phyloP scores from a whole-genome alignment of 2,797 vertebrate species.

The Leptoclinus maculatus region DNA sequence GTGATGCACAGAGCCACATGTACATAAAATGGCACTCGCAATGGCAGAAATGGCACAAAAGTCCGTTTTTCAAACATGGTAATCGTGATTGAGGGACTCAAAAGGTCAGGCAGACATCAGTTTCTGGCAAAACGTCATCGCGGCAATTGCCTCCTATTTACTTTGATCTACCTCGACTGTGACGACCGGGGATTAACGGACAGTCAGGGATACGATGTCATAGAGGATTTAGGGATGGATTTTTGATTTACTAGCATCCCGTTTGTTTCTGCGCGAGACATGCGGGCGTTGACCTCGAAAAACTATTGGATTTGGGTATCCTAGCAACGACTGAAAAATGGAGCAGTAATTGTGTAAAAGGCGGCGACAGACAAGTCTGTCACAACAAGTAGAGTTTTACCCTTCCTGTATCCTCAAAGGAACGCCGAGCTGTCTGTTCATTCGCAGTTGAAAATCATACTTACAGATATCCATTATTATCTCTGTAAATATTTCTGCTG shows the following conservation, averaged over 20 bases:
- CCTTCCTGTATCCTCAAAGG: slow-evolving; percentile 52
- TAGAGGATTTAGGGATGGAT: slow-evolving; percentile 69
- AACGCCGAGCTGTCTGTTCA: slow-evolving; percentile 36
- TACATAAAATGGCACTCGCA: slow-evolving; percentile 9
- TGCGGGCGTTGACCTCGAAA: slow-evolving; percentile 62
- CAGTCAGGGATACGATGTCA: slow-evolving; percentile 62
- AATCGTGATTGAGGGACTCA: slow-evolving; percentile 23
- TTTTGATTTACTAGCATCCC: slow-evolving; percentile 66
- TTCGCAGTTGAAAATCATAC: slow-evolving; percentile 36
- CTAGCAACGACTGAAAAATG: slow-evolving; percentile 69
- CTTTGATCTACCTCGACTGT: slow-evolving; percentile 70
- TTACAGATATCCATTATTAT: slow-evolving; percentile 15
- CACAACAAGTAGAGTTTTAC: slow-evolving; percentile 63
- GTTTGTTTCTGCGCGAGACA: slow-evolving; percentile 67
- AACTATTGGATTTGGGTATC: slow-evolving; percentile 70
- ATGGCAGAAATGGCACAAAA: neutral
- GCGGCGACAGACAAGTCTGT: slow-evolving; percentile 53
- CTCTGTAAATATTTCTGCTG: slow-evolving; percentile 10
- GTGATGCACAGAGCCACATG: slow-evolving; percentile 14
- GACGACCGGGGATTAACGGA: slow-evolving; percentile 67
- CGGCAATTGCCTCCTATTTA: slow-evolving; percentile 58
- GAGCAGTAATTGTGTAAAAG: slow-evolving; percentile 68
- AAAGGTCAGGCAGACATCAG: slow-evolving; percentile 35
- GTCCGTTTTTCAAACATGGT: slow-evolving; percentile 14
- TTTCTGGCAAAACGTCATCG: slow-evolving; percentile 58